Evolutionary conservation across 2,113 vertebrate genomes (phyloP), one percentile per base, ranked within the genome.

Genomic region (Petrocephalus microphthalmus): DNA sequence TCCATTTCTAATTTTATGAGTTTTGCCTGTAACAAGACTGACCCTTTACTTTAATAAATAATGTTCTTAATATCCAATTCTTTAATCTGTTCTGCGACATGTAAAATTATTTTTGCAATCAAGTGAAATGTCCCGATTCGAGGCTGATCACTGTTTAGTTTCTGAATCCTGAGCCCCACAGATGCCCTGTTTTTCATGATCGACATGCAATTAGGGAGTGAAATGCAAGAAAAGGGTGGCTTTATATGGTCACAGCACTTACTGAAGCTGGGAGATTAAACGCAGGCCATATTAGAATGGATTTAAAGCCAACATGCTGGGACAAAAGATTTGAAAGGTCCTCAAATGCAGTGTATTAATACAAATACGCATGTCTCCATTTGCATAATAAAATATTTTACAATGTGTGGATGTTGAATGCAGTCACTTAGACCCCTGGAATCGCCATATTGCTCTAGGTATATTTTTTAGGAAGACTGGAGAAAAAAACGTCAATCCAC

Each of bases 231-330:
- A 91, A 94, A 94, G 95, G 93, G 92, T 94, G 94, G 93, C 91
- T 92, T 92, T 95, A 91, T 94, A 93, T 89, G 87, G 88, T 92
- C 91, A 95, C 92, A 91, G 92, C 93, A 92, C 93, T 94, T 95
- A 95, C 95, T 96, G 94, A 96, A 95, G 96, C 93, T 92, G 92
- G 93, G 93, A 90, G 94, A 95, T 96, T 95, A 95, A 93, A 93
- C 93, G 94, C 92, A 93, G 91, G 93, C 91, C 90, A 93, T 94
- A 93, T 95, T 93, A 95, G 92, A 91, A 93, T 91, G 93, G 95
- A 95, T 96, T 95, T 94, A 90, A 90, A 92, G 91, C 89, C 87
- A 91, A 88, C 93, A 94, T 88, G 87, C 93, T 94, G 92, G 95
- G 94, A 93, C 94, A 94, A 94, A 94, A 94, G 93, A 95, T 94